A percentile compares a stretch with the other conserved stretches of the same genome.
phyloP scores from a whole-genome alignment of 1,140 invertebrate species.

The Hylyphantes graminicola region DNA sequence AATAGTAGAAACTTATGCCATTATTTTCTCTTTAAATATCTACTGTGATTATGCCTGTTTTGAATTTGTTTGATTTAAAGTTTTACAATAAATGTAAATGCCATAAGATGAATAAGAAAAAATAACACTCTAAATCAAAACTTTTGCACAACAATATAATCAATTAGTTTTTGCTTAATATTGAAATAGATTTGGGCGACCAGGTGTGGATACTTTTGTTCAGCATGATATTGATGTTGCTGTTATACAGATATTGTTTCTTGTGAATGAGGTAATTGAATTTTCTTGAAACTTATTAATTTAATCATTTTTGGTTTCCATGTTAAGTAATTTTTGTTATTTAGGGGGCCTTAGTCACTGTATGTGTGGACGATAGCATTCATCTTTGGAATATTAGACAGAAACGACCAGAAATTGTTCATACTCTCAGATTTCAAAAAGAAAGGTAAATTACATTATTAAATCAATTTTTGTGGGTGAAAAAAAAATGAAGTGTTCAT shows the following conservation, averaged over 20 bases:
- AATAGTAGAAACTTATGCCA: no score
- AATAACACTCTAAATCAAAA: no score
- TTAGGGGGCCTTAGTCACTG: slow-evolving; percentile 89
- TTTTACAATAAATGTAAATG: no score
- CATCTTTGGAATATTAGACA: slow-evolving; percentile 95
- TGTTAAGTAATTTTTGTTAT: slow-evolving; percentile 32
- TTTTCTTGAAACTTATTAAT: slow-evolving; percentile 23
- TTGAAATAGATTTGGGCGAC: slow-evolving; percentile 69
- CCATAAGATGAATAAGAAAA: no score
- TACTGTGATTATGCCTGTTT: no score
- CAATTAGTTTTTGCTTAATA: not conserved
- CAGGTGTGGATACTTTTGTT: slow-evolving; percentile 93
- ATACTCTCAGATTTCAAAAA: slow-evolving; percentile 95
- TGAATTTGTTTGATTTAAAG: no score
- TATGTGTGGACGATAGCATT: slow-evolving; percentile 92
- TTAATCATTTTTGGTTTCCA: slow-evolving; percentile 28
- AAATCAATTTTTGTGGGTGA: no score
- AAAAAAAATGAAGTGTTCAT: no score
- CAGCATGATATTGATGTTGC: slow-evolving; percentile 83
- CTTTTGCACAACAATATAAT: no score
- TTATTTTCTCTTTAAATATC: no score
- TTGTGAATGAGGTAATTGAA: slow-evolving; percentile 84
- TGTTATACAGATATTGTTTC: slow-evolving; percentile 90
- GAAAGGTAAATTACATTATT: slow-evolving; percentile 78
- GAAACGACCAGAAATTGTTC: slow-evolving; percentile 85